Evolutionary conservation across 2,797 vertebrate genomes (phyloP).

Genomic region (Peromyscus eremicus): DNA sequence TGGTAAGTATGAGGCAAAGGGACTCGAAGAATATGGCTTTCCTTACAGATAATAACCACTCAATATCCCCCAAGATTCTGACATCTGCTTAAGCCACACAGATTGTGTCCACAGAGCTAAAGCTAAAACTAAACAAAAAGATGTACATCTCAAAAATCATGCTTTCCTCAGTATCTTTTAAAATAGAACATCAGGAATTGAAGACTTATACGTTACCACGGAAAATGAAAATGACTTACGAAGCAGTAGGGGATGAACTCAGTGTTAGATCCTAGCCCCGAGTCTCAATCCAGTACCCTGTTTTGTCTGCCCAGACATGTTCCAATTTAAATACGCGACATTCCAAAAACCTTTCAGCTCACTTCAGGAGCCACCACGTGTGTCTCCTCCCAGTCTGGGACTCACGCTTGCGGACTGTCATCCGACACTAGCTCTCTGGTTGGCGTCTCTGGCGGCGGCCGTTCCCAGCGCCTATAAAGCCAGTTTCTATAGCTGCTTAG

Average conservation of each 20-base stretch:
- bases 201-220: background rate
- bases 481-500: slow-evolving; percentile 6
- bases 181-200: background rate
- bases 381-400: slow-evolving; percentile 11
- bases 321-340: slow-evolving; percentile 51
- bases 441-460: background rate
- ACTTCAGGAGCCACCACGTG: slow-evolving; percentile 53
- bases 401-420: slow-evolving; percentile 16
- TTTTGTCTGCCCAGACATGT: background rate
- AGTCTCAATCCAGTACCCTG: background rate
- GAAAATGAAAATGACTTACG: slow-evolving; percentile 37
- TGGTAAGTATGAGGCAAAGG: background rate
- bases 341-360: slow-evolving; percentile 58
- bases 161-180: background rate
- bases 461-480: background rate
- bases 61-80: background rate
- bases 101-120: background rate
- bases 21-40: background rate
- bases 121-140: background rate
- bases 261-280: background rate
- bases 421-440: background rate
- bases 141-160: background rate
- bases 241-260: background rate
- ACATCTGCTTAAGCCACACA: background rate
- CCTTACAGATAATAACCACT: background rate